These are phyloP conservation scores for Philotrypesis tridentata DNA, from an alignment of 1,140 invertebrate species.

Conservation along the genomic window DNA sequence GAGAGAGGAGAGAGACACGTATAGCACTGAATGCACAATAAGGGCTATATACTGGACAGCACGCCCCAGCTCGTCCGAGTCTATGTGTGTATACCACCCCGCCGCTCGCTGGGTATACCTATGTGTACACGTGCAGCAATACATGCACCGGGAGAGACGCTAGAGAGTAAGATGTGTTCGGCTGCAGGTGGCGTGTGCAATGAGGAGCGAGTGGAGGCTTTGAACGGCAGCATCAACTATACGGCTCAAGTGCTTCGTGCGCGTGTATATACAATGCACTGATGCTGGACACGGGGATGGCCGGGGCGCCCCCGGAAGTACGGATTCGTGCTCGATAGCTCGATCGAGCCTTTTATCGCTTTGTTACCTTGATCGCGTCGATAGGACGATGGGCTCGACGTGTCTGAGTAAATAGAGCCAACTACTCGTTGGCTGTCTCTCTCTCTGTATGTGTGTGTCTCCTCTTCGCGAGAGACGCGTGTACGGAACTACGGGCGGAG, in stretches of 20 bases:
- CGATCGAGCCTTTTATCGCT: not conserved
- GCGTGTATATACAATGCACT: too few species aligned
- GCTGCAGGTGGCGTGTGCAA: not conserved
- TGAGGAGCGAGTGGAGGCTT: not conserved
- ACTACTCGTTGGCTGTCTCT: too few species aligned
- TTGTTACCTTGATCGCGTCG: not conserved
- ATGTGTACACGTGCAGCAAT: not conserved
- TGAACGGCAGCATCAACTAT: not conserved
- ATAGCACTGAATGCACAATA: constrained; percentile 6
- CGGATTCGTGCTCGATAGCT: not conserved
- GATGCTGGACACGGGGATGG: not conserved
- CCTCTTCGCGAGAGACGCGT: too few species aligned
- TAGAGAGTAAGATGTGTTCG: not conserved
- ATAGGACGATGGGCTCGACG: too few species aligned
- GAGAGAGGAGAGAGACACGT: not conserved
- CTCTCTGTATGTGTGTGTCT: too few species aligned
- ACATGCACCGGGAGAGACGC: not conserved
- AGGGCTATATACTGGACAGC: not conserved
- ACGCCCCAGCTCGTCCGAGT: not conserved
- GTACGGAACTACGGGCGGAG: too few species aligned
- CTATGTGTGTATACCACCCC: not conserved
- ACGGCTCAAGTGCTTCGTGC: not conserved
- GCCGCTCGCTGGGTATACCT: not conserved
- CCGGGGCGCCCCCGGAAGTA: not conserved
- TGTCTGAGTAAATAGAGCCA: too few species aligned